These are phyloP conservation scores for Stomatorhinus ivindoensis DNA, from an alignment of 2,113 vertebrate species.

Conservation along the genomic window DNA sequence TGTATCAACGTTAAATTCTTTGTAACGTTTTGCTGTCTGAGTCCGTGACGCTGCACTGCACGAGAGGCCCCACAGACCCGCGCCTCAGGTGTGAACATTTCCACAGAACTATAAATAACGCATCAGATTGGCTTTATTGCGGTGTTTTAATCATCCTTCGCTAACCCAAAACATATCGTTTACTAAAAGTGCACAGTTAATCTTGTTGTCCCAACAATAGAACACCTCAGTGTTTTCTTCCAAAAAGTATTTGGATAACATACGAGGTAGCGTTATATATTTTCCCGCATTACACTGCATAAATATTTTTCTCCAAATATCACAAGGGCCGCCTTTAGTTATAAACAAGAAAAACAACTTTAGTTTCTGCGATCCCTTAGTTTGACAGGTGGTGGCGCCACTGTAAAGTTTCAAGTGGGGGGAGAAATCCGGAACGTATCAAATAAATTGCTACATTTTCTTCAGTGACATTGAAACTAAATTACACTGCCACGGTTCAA, in stretches of 20 bases:
- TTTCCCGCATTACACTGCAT: background rate
- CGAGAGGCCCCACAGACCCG: background rate
- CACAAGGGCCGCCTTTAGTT: background rate
- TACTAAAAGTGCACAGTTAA: background rate
- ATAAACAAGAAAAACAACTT: conserved; percentile 28
- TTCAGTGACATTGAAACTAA: conserved; percentile 4
- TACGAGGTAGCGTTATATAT: background rate
- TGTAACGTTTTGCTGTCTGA: background rate
- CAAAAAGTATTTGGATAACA: background rate
- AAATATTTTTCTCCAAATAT: background rate
- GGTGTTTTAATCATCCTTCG: background rate
- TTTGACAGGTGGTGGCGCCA: conserved; percentile 63
- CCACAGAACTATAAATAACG: background rate
- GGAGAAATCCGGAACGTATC: background rate
- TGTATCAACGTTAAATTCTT: background rate
- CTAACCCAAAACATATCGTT: background rate
- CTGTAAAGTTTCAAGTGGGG: conserved; percentile 38
- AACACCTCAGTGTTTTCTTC: background rate
- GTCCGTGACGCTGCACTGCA: background rate
- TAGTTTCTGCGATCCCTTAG: conserved; percentile 36
- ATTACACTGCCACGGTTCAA: background rate
- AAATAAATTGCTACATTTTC: conserved; percentile 14
- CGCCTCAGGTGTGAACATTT: background rate
- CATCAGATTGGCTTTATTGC: background rate
- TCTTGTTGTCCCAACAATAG: background rate